Conservation (phyloP, 2,113 vertebrate genomes). For the Dasyornis broadbenti region DNA sequence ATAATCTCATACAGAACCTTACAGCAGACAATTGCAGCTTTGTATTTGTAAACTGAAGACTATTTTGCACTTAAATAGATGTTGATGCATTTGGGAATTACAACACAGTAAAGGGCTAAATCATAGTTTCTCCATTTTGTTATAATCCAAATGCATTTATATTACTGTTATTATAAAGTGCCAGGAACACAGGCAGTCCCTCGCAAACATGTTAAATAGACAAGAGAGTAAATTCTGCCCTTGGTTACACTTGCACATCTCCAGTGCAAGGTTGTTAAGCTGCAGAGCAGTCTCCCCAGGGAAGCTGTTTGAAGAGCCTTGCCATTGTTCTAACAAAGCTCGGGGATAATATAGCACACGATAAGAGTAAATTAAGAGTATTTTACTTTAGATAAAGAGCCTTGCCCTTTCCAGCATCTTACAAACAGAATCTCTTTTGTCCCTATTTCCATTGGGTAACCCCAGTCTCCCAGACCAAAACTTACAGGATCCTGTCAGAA, state of each 20-base stretch:
- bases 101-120: conserved; percentile 4
- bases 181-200: background rate
- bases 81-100: conserved; percentile 45
- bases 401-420: background rate
- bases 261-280: conserved; percentile 16
- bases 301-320: conserved; percentile 34
- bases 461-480: background rate
- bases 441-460: background rate
- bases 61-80: conserved; percentile 52
- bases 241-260: conserved; percentile 32
- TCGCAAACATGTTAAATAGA: background rate
- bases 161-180: conserved; percentile 44
- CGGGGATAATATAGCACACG: background rate
- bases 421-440: background rate
- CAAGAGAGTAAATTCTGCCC: conserved; percentile 38
- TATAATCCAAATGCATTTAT: conserved; percentile 42
- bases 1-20: conserved; percentile 1
- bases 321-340: conserved; percentile 24
- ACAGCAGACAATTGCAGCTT: background rate
- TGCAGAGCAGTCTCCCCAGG: background rate
- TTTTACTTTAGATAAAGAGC: background rate
- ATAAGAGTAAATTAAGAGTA: background rate
- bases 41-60: conserved; percentile 17
- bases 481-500: background rate
- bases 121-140: conserved; percentile 28